phyloP scores from a whole-genome alignment of 35 echinoderm and acorn worm genomes.

The Antedon bifida region DNA sequence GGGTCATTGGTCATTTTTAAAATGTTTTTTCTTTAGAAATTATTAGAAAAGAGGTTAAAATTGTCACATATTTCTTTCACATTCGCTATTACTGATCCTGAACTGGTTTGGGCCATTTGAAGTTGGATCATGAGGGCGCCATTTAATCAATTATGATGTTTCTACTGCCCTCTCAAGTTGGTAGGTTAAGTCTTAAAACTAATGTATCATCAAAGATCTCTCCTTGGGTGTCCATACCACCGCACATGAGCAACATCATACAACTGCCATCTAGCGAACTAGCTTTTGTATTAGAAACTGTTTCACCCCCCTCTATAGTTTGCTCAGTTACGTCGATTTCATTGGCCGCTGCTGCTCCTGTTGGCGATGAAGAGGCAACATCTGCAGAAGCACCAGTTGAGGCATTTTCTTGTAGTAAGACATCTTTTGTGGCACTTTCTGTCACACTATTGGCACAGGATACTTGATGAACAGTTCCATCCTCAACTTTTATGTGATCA shows the following conservation, averaged over 20 bases:
- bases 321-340: background rate
- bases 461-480: background rate
- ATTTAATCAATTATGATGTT: background rate
- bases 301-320: background rate
- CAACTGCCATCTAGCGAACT: background rate
- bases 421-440: background rate
- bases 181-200: constrained; percentile 42
- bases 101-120: too few species aligned
- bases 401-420: background rate
- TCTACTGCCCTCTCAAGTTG: background rate
- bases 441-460: too few species aligned
- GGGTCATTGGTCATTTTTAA: too few species aligned
- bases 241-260: constrained; percentile 52
- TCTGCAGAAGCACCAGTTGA: background rate
- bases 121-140: too few species aligned
- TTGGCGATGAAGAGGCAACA: background rate
- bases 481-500: background rate
- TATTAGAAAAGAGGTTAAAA: too few species aligned
- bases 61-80: too few species aligned
- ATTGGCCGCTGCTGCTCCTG: background rate
- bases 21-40: too few species aligned
- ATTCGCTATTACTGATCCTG: too few species aligned
- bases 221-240: constrained; percentile 82
- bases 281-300: background rate
- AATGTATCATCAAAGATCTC: constrained; percentile 89